A percentile compares a stretch with the other conserved stretches of the same genome.
These are phyloP conservation scores for Trachelus tabidus DNA, from an alignment of 2,888 invertebrate genomes.

Conservation along the genomic window DNA sequence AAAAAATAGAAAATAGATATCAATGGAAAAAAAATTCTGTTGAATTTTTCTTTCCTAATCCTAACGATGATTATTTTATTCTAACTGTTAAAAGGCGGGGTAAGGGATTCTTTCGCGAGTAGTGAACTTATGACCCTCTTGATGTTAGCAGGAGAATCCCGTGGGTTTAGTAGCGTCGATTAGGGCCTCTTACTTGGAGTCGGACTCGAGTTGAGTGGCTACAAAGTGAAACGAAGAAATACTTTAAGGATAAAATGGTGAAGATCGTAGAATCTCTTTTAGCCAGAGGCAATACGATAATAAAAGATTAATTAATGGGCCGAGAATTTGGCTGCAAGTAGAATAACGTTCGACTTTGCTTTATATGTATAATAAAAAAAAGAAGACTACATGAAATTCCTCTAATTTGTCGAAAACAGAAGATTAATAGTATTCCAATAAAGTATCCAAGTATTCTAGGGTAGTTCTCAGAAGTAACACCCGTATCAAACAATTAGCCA, in stretches of 20 bases:
- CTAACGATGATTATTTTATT: not conserved
- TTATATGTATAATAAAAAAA: not conserved
- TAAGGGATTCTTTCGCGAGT: not conserved
- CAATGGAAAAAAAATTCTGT: not conserved
- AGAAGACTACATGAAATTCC: not conserved
- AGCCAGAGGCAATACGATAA: slow-evolving; percentile 44
- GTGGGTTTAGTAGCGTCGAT: slow-evolving; percentile 55
- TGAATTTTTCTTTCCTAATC: not conserved
- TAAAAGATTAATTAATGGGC: slow-evolving; percentile 61
- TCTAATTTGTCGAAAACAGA: not conserved
- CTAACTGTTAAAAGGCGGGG: not conserved
- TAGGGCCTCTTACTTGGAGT: slow-evolving; percentile 45
- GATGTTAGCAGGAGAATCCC: not conserved
- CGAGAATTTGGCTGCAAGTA: not conserved
- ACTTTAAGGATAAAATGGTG: not conserved
- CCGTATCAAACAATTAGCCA: slow-evolving; percentile 59
- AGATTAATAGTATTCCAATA: not conserved
- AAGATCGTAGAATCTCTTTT: not conserved
- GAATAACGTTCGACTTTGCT: not conserved
- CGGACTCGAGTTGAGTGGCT: slow-evolving; percentile 36
- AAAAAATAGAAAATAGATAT: not conserved
- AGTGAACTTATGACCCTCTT: not conserved
- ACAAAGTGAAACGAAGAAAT: slow-evolving; percentile 19
- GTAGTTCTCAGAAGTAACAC: not conserved
- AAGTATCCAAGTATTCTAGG: not conserved